phyloP scores from a whole-genome alignment of 2,113 vertebrate species.

The Limnothrissa miodon region DNA sequence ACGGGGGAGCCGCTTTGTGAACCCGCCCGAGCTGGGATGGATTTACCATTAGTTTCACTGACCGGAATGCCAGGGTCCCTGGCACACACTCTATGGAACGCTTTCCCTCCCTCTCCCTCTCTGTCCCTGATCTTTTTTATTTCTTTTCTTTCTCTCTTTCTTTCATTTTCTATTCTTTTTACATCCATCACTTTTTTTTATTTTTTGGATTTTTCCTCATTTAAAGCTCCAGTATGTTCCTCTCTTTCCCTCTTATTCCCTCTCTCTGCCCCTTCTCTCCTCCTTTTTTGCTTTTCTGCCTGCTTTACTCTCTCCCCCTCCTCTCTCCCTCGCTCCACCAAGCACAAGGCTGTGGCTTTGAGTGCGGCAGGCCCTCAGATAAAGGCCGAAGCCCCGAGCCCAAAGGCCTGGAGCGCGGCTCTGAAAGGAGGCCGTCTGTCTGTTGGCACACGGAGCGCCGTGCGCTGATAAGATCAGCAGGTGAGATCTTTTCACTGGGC shows the following conservation, averaged over 20 bases:
- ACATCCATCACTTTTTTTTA: background rate
- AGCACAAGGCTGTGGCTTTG: conserved; percentile 35
- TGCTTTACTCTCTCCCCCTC: background rate
- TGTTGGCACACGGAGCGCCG: conserved; percentile 56
- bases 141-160: background rate
- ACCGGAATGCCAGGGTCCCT: background rate
- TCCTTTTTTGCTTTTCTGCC: background rate
- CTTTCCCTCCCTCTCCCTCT: background rate
- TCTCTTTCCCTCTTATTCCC: background rate
- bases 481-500: conserved; percentile 67
- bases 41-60: background rate
- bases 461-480: conserved; percentile 73
- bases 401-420: conserved; percentile 33
- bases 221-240: background rate
- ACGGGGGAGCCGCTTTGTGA: no score
- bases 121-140: background rate
- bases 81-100: background rate
- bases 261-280: background rate
- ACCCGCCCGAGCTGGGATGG: background rate
- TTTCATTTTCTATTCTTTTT: background rate
- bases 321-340: background rate
- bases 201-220: background rate
- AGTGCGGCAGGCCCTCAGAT: conserved; percentile 56
- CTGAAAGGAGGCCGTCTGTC: conserved; percentile 67
- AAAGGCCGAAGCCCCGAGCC: background rate